A percentile compares a stretch with the other conserved stretches of the same genome.
Evolutionary conservation across 2,888 invertebrate genomes (phyloP).

Genomic region (Hyposoter dolosus): DNA sequence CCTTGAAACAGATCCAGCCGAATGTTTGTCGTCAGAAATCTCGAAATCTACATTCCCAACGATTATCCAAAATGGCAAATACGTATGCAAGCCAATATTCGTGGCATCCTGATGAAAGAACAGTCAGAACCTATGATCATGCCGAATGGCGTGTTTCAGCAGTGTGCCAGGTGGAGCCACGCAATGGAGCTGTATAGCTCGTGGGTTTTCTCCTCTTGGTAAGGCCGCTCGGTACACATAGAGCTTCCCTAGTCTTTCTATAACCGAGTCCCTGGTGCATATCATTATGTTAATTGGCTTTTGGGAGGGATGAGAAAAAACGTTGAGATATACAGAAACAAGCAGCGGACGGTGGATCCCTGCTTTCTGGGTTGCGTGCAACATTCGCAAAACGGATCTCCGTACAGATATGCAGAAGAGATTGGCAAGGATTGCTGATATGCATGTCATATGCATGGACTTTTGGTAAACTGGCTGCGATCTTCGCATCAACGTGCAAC

Average conservation of each 20-base stretch:
- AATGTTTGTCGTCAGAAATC: neutral
- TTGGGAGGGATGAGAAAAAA: slow-evolving; percentile 60
- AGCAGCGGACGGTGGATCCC: slow-evolving; percentile 18
- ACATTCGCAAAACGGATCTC: slow-evolving; percentile 23
- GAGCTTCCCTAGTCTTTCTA: slow-evolving; percentile 39
- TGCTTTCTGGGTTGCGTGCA: slow-evolving; percentile 21
- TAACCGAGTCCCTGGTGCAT: slow-evolving; percentile 68
- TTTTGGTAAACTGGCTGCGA: neutral
- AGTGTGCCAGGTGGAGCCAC: slow-evolving; percentile 77
- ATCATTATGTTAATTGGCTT: slow-evolving; percentile 79
- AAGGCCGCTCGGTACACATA: slow-evolving; percentile 41
- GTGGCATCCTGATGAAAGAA: slow-evolving; percentile 7
- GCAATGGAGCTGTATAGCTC: slow-evolving; percentile 68
- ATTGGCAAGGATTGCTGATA: slow-evolving; percentile 28
- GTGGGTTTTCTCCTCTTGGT: slow-evolving; percentile 42
- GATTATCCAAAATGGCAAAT: neutral
- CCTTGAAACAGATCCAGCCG: slow-evolving; percentile 2
- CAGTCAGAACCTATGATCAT: slow-evolving; percentile 9
- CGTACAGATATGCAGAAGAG: slow-evolving; percentile 37
- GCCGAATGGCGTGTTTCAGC: slow-evolving; percentile 69
- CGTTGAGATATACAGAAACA: slow-evolving; percentile 70
- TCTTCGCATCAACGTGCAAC: neutral
- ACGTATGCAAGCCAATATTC: slow-evolving; percentile 1
- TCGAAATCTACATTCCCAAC: neutral
- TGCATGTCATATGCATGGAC: slow-evolving; percentile 13